These are phyloP conservation scores for Cheilosia grossa DNA, from an alignment of 2,888 invertebrate genomes.

Conservation along the genomic window DNA sequence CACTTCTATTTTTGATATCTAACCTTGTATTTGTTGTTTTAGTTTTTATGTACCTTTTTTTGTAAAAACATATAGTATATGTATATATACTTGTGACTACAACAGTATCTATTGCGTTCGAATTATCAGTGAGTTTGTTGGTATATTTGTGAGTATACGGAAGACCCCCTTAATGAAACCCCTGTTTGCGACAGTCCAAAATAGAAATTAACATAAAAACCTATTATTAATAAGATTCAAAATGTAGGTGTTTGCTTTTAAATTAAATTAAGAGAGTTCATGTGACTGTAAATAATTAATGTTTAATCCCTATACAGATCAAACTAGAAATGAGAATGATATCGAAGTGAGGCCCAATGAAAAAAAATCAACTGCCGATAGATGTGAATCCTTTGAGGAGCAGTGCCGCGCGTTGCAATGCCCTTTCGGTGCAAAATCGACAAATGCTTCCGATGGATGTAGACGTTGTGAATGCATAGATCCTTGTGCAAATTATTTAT, in stretches of 20 bases:
- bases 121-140: no score
- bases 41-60: not conserved
- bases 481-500: conserved; percentile 87
- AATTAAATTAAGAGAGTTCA: no score
- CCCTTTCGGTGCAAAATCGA: conserved; percentile 88
- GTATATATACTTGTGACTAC: not conserved
- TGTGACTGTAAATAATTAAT: not conserved
- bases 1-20: not conserved
- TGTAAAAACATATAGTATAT: conserved; percentile 2
- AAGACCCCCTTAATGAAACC: no score
- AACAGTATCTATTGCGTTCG: no score
- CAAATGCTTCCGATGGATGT: conserved; percentile 86
- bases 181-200: no score
- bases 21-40: not conserved
- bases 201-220: no score
- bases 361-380: conserved; percentile 77
- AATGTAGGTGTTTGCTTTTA: no score
- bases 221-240: no score
- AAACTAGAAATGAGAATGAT: conserved; percentile 9
- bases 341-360: conserved; percentile 4
- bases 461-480: conserved; percentile 89
- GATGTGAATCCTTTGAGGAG: conserved; percentile 85
- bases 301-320: conserved; percentile 14
- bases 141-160: no score
- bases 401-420: conserved; percentile 88